Base-by-base conservation (phyloP, 2,888 invertebrate species). In the Lordiphosa fenestrarum region DNA sequence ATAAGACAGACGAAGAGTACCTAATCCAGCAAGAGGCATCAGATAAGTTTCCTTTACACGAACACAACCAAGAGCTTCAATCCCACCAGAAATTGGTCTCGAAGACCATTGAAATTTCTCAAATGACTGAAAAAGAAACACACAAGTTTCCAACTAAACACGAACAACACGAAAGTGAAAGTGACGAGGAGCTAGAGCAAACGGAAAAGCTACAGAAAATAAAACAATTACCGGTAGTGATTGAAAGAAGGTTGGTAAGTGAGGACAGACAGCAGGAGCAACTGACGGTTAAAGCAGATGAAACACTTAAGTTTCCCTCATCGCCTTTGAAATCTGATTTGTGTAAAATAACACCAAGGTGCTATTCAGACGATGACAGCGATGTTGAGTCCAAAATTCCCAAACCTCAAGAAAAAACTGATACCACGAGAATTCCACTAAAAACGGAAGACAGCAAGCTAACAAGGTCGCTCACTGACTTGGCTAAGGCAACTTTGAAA, bases 161-260 rank as follows among this genome's bases (percentile, higher is more conserved):
- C 1, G 38, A 23, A 4, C 36, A 19, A 6, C 36, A 19, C 6
- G 74, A 81, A 6, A 73, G 78, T 33, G 74, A 77, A 3, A 81
- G 84, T 42, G 84, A 76, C 7, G 76, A 76, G 12, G 84, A 76
- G 33, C 40, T 73, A 9, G 65, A 70, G 1, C 42, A 44, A 6
- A 9, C 5, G 1, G 12, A 10, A 40, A 55, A 53, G n/a, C 12
- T 58, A 6, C 15, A 54, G 5, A 59, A 39, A 51, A 19, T 76
- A 0, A 46, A 52, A n/a, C 23, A 42, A 5, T 42, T 73, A 5
- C 52, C 60, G 5, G 39, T n/a, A 6, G 39, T n/a, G 15, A 25
- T 7, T 6, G 52, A 64, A 38, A 23, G 48, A 53, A 10, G 10
- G 9, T 21, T 12, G 3, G n/a, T 4, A 30, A 10, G 6, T 6